Base-by-base conservation (phyloP, 1,140 invertebrate species). In the Heliconius eleuchia region DNA sequence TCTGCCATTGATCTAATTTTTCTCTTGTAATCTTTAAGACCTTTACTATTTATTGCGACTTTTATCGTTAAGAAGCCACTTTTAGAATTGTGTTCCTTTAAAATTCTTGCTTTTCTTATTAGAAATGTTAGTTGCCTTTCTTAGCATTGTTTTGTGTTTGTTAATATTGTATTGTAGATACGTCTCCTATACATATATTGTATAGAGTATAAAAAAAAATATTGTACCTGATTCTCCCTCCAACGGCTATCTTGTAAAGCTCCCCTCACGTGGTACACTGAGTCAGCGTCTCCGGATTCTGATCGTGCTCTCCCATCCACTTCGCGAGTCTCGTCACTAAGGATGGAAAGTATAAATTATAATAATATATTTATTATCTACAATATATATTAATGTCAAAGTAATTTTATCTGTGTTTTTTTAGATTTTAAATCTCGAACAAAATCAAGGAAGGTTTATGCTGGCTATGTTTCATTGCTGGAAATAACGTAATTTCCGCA, bases 211-310 rank as follows among this genome's bases (percentile, higher is more conserved):
- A 57, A 7, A 66, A 23, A 66, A 66, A 30, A 2, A 66, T 27
- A 4, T 71, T 52, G 23, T 57, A 81, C 80, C 76, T 81, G 80
- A 16, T 93, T 89, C 60, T 94, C 92, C 79, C 94, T 88, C 86
- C 91, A 89, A 46, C 94, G 86, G 11, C 81, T 78, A 78, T 94
- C 91, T 71, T 92, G 89, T 34, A 93, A 74, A 1, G 90, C 91
- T 8, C 92, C 92, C 13, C 92, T 82, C 30, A 94, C 92, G 84
- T 93, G 91, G 82, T 97, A 97, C 84, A 97, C 96, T 74, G 96
- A 96, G 84, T 97, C 97, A 34, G 96, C 95, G 85, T 97, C 97
- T 1, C 96, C 97, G 18, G 97, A 97, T 91, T 98, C 97, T 34
- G 96, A 97, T 80, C 97, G 95, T 77, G 96, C 96, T 78, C 97